These are phyloP conservation scores for Vultur gryphus DNA, from an alignment of 2,797 vertebrate species.

Conservation along the genomic window DNA sequence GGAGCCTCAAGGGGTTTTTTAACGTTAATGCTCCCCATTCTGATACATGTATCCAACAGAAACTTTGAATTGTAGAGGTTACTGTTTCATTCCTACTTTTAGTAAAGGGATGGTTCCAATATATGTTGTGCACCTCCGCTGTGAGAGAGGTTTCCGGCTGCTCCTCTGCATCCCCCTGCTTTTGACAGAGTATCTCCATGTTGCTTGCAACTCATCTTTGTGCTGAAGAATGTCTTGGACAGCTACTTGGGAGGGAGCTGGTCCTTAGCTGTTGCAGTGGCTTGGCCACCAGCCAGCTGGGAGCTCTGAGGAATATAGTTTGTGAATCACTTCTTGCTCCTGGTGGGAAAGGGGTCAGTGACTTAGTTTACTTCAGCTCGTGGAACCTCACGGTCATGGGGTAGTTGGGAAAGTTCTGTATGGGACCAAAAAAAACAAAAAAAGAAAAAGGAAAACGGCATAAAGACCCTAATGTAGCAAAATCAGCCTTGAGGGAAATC, in stretches of 20 bases:
- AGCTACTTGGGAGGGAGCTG: background rate
- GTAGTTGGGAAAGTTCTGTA: background rate
- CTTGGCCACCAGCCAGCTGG: background rate
- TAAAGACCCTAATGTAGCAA: background rate
- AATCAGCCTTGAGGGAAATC: slow-evolving; percentile 59
- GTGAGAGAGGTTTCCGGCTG: background rate
- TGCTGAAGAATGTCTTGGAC: background rate
- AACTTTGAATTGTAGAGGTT: background rate
- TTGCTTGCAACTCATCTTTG: background rate
- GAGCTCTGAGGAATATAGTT: background rate
- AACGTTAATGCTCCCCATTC: background rate
- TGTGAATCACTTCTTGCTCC: background rate
- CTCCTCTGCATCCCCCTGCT: background rate
- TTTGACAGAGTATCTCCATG: background rate
- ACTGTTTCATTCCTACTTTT: background rate
- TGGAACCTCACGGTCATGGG: background rate
- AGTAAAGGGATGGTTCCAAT: background rate
- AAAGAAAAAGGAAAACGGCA: background rate
- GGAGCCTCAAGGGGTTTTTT: background rate
- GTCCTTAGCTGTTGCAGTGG: background rate
- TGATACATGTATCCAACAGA: background rate
- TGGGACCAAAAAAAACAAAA: background rate
- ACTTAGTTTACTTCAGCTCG: background rate
- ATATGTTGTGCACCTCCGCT: background rate
- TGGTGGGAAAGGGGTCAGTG: background rate